Conservation (phyloP, 1,140 invertebrate species). For the Drosophila pseudoananassae region DNA sequence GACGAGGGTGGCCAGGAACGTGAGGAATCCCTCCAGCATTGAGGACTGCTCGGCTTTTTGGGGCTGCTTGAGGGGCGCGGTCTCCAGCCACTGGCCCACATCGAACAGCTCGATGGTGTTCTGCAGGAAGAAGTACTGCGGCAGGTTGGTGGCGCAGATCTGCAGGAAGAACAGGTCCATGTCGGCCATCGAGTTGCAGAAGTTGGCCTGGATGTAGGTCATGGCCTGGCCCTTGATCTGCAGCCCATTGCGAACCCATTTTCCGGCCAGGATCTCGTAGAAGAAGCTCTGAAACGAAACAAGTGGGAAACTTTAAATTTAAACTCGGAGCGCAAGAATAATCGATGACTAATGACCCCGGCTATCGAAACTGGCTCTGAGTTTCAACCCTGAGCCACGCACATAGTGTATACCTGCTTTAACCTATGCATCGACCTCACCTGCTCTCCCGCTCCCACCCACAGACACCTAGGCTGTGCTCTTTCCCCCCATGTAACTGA, state of each 20-base stretch:
- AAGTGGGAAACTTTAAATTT: neutral
- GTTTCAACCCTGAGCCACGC: constrained; percentile 30
- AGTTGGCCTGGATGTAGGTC: constrained; percentile 99
- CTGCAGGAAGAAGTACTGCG: constrained; percentile 93
- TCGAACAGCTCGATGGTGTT: constrained; percentile 96
- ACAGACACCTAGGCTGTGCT: constrained; percentile 16
- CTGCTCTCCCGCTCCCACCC: constrained; percentile 36
- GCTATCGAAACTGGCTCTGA: constrained; percentile 28
- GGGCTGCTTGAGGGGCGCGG: constrained; percentile 87
- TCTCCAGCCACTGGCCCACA: constrained; percentile 93
- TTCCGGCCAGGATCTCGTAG: constrained; percentile 96
- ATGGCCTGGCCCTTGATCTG: constrained; percentile 99
- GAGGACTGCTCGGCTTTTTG: constrained; percentile 92
- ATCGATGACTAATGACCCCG: constrained; percentile 18
- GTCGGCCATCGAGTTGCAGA: constrained; percentile 99
- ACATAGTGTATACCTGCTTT: constrained; percentile 26
- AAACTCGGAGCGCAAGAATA: neutral
- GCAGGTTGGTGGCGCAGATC: constrained; percentile 95
- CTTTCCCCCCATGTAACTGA: constrained; percentile 6
- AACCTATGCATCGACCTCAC: constrained; percentile 49
- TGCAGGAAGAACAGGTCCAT: constrained; percentile 97
- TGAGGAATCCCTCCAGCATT: constrained; percentile 96
- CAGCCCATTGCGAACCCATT: constrained; percentile 98
- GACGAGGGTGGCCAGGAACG: constrained; percentile 95
- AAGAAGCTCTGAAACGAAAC: constrained; percentile 91